A percentile compares a stretch with the other conserved stretches of the same genome.
Evolutionary conservation across 2,797 vertebrate species (phyloP).

Genomic region (Chiloscyllium punctatum): DNA sequence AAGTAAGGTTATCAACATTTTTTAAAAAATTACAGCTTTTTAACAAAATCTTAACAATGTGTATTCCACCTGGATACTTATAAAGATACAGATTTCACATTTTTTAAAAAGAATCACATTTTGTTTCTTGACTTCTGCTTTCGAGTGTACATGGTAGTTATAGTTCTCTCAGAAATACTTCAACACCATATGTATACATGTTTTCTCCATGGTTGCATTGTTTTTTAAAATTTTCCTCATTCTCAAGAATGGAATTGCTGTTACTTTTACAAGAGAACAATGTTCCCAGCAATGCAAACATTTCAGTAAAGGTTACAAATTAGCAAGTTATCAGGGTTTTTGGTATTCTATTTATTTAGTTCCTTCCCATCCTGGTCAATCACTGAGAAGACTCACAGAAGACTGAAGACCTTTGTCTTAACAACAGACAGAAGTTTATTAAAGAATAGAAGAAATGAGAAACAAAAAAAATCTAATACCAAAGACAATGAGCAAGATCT

Average conservation of each 20-base stretch:
- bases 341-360: too few relatives aligned
- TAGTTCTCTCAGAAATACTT: not conserved
- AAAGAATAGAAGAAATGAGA: too few relatives aligned
- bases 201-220: too few relatives aligned
- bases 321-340: not conserved
- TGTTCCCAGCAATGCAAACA: not conserved
- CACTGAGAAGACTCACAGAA: too few relatives aligned
- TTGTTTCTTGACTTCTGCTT: not conserved
- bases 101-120: not conserved
- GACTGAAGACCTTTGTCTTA: too few relatives aligned
- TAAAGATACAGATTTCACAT: not conserved
- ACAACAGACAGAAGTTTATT: too few relatives aligned
- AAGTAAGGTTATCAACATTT: not conserved
- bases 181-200: not conserved
- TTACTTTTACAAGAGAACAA: not conserved
- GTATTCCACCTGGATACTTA: not conserved
- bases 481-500: too few relatives aligned
- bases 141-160: not conserved
- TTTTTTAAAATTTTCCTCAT: not conserved
- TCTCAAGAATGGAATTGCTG: not conserved
- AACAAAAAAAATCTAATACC: too few relatives aligned
- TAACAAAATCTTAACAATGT: not conserved
- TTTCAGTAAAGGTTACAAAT: not conserved
- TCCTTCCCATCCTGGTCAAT: too few relatives aligned
- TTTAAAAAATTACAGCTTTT: not conserved